Conservation (phyloP, 2,113 vertebrate genomes). For the Malurus melanocephalus region DNA sequence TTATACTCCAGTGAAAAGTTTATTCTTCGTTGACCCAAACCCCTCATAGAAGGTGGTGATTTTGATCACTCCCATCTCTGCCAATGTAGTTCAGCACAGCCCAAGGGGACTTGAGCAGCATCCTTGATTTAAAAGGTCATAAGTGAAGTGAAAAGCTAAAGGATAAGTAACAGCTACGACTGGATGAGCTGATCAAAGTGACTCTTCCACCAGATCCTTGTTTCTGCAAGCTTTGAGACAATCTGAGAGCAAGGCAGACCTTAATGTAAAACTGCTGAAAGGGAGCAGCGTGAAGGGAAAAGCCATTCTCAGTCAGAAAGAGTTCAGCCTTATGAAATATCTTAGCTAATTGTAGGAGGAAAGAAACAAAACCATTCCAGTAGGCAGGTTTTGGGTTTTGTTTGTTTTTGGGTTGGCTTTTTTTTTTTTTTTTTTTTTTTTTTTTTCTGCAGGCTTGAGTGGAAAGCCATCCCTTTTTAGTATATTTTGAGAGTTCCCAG, state of each 20-base stretch:
- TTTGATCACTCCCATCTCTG: not conserved
- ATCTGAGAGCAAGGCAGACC: not conserved
- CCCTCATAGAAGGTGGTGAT: not conserved
- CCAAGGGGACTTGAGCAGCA: not conserved
- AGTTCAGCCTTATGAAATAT: accelerated
- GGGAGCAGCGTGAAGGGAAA: not conserved
- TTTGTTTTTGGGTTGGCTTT: not conserved
- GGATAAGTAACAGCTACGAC: not conserved
- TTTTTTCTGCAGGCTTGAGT: not conserved
- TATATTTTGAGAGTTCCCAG: not conserved
- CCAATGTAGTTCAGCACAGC: not conserved
- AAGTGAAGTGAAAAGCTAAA: not conserved
- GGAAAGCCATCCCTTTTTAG: not conserved
- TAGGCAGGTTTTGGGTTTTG: not conserved
- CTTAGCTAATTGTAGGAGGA: not conserved
- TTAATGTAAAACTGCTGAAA: not conserved
- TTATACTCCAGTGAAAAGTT: not conserved
- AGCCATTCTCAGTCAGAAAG: not conserved
- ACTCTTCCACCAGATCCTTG: not conserved
- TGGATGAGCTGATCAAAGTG: not conserved
- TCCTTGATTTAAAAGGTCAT: not conserved
- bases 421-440: no score
- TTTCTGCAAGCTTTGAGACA: not conserved
- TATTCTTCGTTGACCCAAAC: not conserved
- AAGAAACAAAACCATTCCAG: not conserved